Evolutionary conservation across 2,113 vertebrate genomes (phyloP).

Genomic region (Mastomys coucha): DNA sequence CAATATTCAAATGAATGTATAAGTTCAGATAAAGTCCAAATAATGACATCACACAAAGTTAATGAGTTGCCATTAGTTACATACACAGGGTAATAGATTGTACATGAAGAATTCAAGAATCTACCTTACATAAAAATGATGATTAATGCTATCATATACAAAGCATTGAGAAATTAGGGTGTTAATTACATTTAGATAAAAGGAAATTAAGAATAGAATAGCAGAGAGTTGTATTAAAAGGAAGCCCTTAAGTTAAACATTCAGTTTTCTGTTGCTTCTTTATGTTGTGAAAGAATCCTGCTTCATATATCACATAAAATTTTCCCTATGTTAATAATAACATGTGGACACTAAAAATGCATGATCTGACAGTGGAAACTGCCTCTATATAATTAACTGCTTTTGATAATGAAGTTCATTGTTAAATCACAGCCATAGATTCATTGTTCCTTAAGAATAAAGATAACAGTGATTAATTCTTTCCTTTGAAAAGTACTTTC

Average conservation of each 20-base stretch:
- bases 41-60: not conserved
- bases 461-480: slow-evolving; percentile 6
- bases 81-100: slow-evolving; percentile 24
- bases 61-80: slow-evolving; percentile 24
- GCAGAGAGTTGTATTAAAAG: not conserved
- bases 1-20: not conserved
- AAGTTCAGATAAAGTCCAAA: slow-evolving; percentile 50
- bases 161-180: slow-evolving; percentile 29
- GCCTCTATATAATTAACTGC: not conserved
- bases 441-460: slow-evolving; percentile 20
- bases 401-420: not conserved
- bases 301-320: not conserved
- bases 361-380: not conserved
- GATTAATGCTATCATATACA: not conserved
- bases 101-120: slow-evolving; percentile 4
- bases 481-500: not conserved
- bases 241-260: not conserved
- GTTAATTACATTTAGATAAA: slow-evolving; percentile 50
- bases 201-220: slow-evolving; percentile 13
- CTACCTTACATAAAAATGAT: not conserved
- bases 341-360: not conserved
- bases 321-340: not conserved
- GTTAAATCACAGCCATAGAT: slow-evolving; percentile 14
- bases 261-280: slow-evolving; percentile 13
- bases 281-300: not conserved